phyloP scores from a whole-genome alignment of 2,113 vertebrate genomes.

The Myotis lucifugus region DNA sequence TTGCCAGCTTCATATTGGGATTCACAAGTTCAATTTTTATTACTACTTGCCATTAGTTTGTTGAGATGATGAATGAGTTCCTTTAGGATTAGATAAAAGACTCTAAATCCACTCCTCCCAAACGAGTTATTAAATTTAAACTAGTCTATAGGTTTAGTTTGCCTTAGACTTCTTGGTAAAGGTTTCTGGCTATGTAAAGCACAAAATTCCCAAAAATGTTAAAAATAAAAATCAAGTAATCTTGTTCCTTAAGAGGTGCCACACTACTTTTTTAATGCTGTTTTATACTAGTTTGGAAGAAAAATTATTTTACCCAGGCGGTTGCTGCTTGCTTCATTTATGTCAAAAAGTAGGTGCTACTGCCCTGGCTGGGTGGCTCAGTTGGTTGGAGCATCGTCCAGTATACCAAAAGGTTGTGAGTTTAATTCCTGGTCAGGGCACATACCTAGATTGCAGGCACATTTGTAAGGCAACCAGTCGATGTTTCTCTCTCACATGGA shows the following conservation, averaged over 20 bases:
- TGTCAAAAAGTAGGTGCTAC: neutral
- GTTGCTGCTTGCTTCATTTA: neutral
- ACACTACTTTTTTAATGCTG: neutral
- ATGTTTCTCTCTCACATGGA: too few species aligned
- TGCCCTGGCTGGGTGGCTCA: too few species aligned
- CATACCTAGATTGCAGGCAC: too few species aligned
- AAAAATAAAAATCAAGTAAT: neutral
- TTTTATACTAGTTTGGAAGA: neutral
- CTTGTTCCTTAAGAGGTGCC: neutral
- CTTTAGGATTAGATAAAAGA: neutral
- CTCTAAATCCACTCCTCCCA: neutral
- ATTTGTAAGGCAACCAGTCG: too few species aligned
- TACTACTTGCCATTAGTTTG: neutral
- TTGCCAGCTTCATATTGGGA: neutral
- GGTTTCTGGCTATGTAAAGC: neutral
- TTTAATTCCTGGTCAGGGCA: too few species aligned
- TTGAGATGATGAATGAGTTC: neutral
- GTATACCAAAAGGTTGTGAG: too few species aligned
- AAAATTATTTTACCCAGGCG: neutral
- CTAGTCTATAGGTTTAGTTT: neutral
- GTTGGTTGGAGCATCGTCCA: too few species aligned
- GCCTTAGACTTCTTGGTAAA: constrained; percentile 2
- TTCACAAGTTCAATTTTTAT: neutral
- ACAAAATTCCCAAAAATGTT: neutral
- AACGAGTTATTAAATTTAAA: too few species aligned